A percentile compares a stretch with the other conserved stretches of the same genome.
phyloP scores from a whole-genome alignment of 1,140 invertebrate species.

The Drusus annulatus region DNA sequence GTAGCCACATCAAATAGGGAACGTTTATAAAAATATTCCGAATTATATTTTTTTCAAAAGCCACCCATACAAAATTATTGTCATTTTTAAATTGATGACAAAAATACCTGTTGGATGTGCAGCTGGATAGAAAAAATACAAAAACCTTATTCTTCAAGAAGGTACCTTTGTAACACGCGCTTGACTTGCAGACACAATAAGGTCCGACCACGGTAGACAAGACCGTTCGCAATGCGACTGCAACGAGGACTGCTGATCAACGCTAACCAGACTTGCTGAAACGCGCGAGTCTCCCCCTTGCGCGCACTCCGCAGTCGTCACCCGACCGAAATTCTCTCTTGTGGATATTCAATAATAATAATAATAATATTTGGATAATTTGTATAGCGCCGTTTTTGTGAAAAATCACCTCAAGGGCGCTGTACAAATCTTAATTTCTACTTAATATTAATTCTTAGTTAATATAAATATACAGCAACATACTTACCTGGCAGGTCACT shows the following conservation, averaged over 20 bases:
- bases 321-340: too few relatives aligned
- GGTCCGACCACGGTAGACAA: not conserved
- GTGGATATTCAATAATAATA: too few relatives aligned
- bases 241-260: not conserved
- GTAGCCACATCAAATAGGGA: not conserved
- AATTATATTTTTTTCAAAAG: constrained; percentile 1
- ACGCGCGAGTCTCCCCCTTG: not conserved
- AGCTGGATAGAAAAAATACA: not conserved
- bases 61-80: not conserved
- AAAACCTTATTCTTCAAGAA: not conserved
- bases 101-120: constrained; percentile 5
- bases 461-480: too few relatives aligned
- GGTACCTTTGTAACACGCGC: constrained; percentile 17
- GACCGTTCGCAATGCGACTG: constrained; percentile 16
- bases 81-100: constrained; percentile 12
- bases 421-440: too few relatives aligned
- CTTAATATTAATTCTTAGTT: too few relatives aligned
- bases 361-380: too few relatives aligned
- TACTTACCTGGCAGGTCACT: too few relatives aligned
- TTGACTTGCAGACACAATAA: constrained; percentile 2
- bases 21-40: not conserved
- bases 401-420: too few relatives aligned
- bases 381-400: too few relatives aligned
- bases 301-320: not conserved
- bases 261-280: constrained; percentile 1